A percentile compares a stretch with the other conserved stretches of the same genome.
These are phyloP conservation scores for Archilochus colubris DNA, from an alignment of 2,113 vertebrate species.

Conservation along the genomic window DNA sequence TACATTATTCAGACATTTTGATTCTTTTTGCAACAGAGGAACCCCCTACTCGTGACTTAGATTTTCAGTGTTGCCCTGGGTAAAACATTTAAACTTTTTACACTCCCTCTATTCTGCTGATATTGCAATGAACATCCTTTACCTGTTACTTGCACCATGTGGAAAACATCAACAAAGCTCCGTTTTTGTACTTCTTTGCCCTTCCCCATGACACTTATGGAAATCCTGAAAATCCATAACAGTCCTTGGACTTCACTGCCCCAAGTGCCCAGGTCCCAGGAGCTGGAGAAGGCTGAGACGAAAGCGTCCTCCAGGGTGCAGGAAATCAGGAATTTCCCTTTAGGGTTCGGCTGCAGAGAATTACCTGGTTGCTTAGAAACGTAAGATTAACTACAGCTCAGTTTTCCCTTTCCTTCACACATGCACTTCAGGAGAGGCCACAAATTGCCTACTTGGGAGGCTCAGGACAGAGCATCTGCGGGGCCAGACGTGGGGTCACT, in stretches of 20 bases:
- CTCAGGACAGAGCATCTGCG: rapidly evolving
- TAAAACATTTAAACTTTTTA: neutral
- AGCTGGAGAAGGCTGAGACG: neutral
- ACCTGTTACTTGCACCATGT: neutral
- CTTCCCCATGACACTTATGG: neutral
- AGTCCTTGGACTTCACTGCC: neutral
- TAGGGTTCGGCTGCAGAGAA: slow-evolving; percentile 21
- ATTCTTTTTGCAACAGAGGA: neutral
- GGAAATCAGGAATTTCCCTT: slow-evolving; percentile 44
- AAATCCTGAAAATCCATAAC: neutral
- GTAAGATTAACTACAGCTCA: slow-evolving; percentile 38
- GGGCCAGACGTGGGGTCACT: neutral
- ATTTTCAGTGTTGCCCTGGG: neutral
- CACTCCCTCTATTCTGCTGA: neutral
- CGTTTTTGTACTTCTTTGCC: neutral
- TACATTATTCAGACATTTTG: neutral
- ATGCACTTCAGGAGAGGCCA: neutral
- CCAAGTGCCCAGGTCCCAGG: neutral
- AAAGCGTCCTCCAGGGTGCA: neutral
- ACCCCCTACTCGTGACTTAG: neutral
- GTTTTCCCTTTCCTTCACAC: slow-evolving; percentile 27
- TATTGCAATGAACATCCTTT: neutral
- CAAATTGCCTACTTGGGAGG: neutral
- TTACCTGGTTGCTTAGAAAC: slow-evolving; percentile 71
- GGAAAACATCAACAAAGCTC: neutral